Evolutionary conservation across 2,113 vertebrate species (phyloP).

Genomic region (Elephantulus edwardii): DNA sequence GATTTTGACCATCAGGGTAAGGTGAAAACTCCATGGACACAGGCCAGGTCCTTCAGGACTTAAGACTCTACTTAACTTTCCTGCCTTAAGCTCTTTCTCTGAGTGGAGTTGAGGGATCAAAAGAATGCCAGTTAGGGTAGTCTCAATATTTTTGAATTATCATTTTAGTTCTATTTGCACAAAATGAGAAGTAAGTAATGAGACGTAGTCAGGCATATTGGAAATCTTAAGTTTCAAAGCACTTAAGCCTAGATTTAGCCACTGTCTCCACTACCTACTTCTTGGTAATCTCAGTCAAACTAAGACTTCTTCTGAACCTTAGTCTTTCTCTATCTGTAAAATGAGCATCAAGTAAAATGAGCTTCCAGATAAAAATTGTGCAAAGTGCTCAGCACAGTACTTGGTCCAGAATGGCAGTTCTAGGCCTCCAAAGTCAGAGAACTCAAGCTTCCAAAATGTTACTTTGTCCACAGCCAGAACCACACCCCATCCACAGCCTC

Average conservation of each 20-base stretch:
- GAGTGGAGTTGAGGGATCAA: neutral
- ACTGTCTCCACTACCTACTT: neutral
- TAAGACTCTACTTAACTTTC: neutral
- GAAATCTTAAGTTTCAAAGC: neutral
- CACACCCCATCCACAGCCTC: neutral
- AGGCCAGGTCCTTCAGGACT: neutral
- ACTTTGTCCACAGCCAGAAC: neutral
- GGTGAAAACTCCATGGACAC: neutral
- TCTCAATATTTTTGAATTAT: neutral
- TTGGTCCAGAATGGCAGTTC: neutral
- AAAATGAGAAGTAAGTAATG: neutral
- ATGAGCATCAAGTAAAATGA: neutral
- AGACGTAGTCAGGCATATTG: neutral
- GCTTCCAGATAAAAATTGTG: neutral
- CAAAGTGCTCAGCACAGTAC: neutral
- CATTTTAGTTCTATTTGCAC: neutral
- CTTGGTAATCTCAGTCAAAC: neutral
- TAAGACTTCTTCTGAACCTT: neutral
- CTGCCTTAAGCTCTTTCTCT: neutral
- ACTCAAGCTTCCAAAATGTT: neutral
- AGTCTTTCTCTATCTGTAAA: neutral
- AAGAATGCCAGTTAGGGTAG: neutral
- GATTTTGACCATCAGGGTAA: neutral
- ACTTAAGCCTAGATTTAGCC: neutral
- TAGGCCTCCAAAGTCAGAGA: neutral